Percentiles rank a stretch among this genome's conserved stretches.
phyloP scores from a whole-genome alignment of 92 coral and sea anemone species.

The Phymanthus crucifer region DNA sequence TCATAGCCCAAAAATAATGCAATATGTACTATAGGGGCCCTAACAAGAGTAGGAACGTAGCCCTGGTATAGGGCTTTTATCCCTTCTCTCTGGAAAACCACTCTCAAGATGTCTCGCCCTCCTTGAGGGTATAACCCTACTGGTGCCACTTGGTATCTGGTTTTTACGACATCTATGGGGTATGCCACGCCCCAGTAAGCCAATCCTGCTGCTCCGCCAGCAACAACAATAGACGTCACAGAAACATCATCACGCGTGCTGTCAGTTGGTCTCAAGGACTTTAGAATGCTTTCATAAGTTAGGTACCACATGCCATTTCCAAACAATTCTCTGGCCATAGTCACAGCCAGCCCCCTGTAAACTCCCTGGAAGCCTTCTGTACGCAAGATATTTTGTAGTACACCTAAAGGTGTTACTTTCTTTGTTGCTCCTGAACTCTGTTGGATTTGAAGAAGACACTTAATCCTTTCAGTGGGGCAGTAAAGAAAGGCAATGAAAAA shows the following conservation, averaged over 20 bases:
- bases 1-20: constrained; percentile 83
- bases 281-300: constrained; percentile 68
- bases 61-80: constrained; percentile 74
- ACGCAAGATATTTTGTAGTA: constrained; percentile 46
- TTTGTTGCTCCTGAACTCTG: constrained; percentile 32
- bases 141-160: constrained; percentile 83
- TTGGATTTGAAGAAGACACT: constrained; percentile 82
- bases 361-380: constrained; percentile 68
- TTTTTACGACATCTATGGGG: constrained; percentile 74
- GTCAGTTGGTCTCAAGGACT: constrained; percentile 50
- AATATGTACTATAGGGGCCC: constrained; percentile 74
- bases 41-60: constrained; percentile 55
- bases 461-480: constrained; percentile 73
- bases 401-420: constrained; percentile 58
- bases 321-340: constrained; percentile 54
- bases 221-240: constrained; percentile 57
- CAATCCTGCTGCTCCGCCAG: constrained; percentile 86
- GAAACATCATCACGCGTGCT: constrained; percentile 72
- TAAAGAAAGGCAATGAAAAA: constrained; percentile 39
- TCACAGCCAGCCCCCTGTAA: constrained; percentile 62
- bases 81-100: constrained; percentile 69
- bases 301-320: constrained; percentile 76
- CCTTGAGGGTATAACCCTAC: constrained; percentile 79
- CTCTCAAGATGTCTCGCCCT: constrained; percentile 61
- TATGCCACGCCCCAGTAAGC: constrained; percentile 64